A percentile compares a stretch with the other conserved stretches of the same genome.
Conservation (phyloP, 2,888 invertebrate species). For the Dioctria linearis region DNA sequence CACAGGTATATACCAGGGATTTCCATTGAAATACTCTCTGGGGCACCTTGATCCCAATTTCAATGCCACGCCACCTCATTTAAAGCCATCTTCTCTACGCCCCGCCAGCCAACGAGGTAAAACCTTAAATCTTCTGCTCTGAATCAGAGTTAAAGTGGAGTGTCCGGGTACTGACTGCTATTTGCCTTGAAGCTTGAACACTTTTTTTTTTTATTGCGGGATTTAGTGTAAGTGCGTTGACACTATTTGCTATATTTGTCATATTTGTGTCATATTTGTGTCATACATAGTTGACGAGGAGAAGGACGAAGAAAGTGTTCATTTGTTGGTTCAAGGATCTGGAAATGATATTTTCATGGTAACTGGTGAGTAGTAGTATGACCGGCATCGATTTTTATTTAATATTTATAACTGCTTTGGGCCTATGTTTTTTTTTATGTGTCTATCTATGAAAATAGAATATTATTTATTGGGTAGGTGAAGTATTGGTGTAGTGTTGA, state of each 20-base stretch:
- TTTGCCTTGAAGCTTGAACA: background rate
- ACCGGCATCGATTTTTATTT: background rate
- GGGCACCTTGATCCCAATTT: slow-evolving; percentile 36
- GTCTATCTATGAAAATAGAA: too few relatives aligned
- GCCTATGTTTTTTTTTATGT: too few relatives aligned
- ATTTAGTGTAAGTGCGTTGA: slow-evolving; percentile 17
- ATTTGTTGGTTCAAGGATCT: background rate
- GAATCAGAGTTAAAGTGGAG: background rate
- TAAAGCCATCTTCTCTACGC: slow-evolving; percentile 10
- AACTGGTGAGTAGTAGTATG: background rate
- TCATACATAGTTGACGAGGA: background rate
- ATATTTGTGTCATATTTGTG: slow-evolving; percentile 16
- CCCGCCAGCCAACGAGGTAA: background rate
- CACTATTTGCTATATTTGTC: background rate
- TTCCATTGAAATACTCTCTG: background rate
- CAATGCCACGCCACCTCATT: background rate
- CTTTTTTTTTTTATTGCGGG: background rate
- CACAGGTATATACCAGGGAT: slow-evolving; percentile 6
- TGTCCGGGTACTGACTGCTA: background rate
- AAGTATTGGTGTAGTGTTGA: too few relatives aligned
- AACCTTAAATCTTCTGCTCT: too few relatives aligned
- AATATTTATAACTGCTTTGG: background rate
- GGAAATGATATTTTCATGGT: background rate
- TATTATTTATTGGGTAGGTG: too few relatives aligned
- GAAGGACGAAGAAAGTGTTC: background rate